Conservation (phyloP, 2,797 vertebrate genomes). For the Yasuhikotakia modesta region DNA sequence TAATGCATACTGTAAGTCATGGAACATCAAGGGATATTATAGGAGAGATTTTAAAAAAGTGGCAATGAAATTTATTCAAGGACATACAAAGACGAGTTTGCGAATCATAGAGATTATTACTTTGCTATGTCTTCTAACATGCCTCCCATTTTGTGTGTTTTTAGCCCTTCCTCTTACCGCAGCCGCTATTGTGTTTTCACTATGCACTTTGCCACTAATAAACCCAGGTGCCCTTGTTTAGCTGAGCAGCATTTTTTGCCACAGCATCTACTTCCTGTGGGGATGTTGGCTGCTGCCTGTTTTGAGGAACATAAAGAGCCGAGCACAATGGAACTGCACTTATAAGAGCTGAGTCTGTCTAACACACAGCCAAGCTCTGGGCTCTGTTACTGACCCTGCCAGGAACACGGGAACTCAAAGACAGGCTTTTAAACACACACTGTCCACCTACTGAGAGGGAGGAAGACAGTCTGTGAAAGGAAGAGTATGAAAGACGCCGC, state of each 20-base stretch:
- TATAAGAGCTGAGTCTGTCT: slow-evolving; percentile 35
- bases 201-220: neutral
- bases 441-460: slow-evolving; percentile 24
- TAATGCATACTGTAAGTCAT: too few species aligned
- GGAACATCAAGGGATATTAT: too few species aligned
- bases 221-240: slow-evolving; percentile 41
- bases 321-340: slow-evolving; percentile 46
- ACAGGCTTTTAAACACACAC: slow-evolving; percentile 31
- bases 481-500: slow-evolving; percentile 4
- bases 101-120: neutral
- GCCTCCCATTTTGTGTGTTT: neutral
- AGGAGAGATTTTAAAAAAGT: too few species aligned
- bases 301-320: slow-evolving; percentile 39
- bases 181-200: slow-evolving; percentile 17
- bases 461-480: slow-evolving; percentile 9
- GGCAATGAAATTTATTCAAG: neutral
- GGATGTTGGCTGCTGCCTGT: slow-evolving; percentile 31
- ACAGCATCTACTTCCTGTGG: slow-evolving; percentile 39
- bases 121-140: neutral
- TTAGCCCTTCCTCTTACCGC: slow-evolving; percentile 5
- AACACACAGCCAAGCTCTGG: slow-evolving; percentile 47
- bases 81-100: neutral
- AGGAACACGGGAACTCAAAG: slow-evolving; percentile 39
- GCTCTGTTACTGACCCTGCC: slow-evolving; percentile 54
- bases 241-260: slow-evolving; percentile 11